Conservation (phyloP, 2,113 vertebrate species). For the Atlantisia rogersi region DNA sequence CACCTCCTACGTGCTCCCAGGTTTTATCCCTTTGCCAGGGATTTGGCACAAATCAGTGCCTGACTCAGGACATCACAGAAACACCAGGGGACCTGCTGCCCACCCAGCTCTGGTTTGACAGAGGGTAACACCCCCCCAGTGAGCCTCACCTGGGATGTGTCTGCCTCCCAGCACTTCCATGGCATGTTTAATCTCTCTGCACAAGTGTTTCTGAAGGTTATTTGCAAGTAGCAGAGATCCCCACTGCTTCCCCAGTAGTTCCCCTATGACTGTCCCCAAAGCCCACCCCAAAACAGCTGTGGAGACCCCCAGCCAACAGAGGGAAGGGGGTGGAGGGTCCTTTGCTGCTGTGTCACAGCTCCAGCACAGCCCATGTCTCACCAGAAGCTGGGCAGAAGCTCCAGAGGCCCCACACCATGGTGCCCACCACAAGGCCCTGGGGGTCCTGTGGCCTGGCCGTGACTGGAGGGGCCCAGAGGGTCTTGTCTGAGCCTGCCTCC, state of each 20-base stretch:
- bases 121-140: rapidly evolving
- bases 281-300: background rate
- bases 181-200: rapidly evolving
- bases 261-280: rapidly evolving
- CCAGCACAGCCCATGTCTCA: background rate
- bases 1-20: background rate
- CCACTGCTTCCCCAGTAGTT: rapidly evolving
- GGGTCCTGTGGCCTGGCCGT: rapidly evolving
- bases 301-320: rapidly evolving
- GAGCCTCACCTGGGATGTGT: rapidly evolving
- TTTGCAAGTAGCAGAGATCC: background rate
- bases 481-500: background rate
- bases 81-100: background rate
- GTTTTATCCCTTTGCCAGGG: background rate
- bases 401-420: rapidly evolving
- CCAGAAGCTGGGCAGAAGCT: background rate
- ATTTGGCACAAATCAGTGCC: background rate
- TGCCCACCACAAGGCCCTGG: rapidly evolving
- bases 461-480: background rate
- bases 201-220: rapidly evolving
- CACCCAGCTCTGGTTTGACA: rapidly evolving
- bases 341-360: rapidly evolving
- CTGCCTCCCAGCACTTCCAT: rapidly evolving
- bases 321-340: background rate
- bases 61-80: background rate